Conservation (phyloP, 2,888 invertebrate species). For the Apotomis capreana region DNA sequence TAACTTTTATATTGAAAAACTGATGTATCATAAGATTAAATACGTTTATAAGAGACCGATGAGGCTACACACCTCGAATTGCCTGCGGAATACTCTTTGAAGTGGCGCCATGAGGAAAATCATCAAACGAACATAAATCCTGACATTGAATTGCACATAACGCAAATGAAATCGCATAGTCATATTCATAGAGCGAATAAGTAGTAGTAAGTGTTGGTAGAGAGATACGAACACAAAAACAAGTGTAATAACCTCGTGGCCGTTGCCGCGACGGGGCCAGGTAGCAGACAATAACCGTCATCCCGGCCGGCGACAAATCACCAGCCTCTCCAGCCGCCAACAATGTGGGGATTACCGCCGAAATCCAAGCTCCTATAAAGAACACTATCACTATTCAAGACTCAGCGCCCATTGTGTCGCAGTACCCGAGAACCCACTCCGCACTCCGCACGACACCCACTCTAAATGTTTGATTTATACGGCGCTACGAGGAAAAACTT, state of each 20-base stretch:
- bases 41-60: too few relatives aligned
- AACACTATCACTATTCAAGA: conserved; percentile 44
- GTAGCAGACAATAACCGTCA: conserved; percentile 48
- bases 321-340: conserved; percentile 40
- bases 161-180: conserved; percentile 35
- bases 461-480: conserved; percentile 46
- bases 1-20: too few relatives aligned
- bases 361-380: conserved; percentile 41
- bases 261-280: conserved; percentile 52
- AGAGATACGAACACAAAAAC: conserved; percentile 45
- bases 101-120: conserved; percentile 33
- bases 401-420: conserved; percentile 44
- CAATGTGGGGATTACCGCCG: conserved; percentile 44
- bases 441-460: conserved; percentile 40
- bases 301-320: conserved; percentile 45
- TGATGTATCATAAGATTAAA: too few relatives aligned
- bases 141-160: conserved; percentile 27
- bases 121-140: conserved; percentile 20
- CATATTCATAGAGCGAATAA: conserved; percentile 40
- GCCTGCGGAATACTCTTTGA: neutral
- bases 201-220: conserved; percentile 31
- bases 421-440: conserved; percentile 39
- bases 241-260: conserved; percentile 57
- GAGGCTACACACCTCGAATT: too few relatives aligned
- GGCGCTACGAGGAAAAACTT: conserved; percentile 58